Evolutionary conservation across 2,888 invertebrate species (phyloP).

Genomic region (Argyra leucocephala): DNA sequence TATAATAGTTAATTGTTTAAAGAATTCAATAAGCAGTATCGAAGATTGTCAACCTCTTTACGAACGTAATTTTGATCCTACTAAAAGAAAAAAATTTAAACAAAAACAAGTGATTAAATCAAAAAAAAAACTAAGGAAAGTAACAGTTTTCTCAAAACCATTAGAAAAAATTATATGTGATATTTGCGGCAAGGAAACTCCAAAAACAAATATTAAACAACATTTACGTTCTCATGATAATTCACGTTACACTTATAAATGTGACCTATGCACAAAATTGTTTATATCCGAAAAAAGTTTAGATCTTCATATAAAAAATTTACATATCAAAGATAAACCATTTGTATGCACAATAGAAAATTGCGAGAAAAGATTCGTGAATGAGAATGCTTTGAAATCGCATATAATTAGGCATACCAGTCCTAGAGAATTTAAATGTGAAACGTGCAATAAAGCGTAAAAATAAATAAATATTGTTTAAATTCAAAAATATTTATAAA

Average conservation of each 20-base stretch:
- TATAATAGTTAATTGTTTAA: too few relatives aligned
- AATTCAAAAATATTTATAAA: neutral
- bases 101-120: neutral
- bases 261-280: neutral
- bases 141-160: neutral
- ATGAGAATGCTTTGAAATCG: neutral
- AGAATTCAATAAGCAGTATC: neutral
- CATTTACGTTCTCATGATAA: slow-evolving; percentile 1
- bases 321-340: neutral
- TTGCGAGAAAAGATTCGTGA: slow-evolving; percentile 7
- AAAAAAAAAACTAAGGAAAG: neutral
- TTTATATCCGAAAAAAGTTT: slow-evolving; percentile 10
- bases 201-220: slow-evolving; percentile 4
- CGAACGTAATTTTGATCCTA: neutral
- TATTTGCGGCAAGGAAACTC: slow-evolving; percentile 5
- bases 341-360: neutral
- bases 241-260: slow-evolving; percentile 4
- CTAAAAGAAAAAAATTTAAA: neutral
- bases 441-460: neutral
- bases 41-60: neutral
- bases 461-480: neutral
- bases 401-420: neutral
- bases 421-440: neutral
- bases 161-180: slow-evolving; percentile 5
- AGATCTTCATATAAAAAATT: slow-evolving; percentile 9